Evolutionary conservation across 2,888 invertebrate species (phyloP).

Genomic region (Allophyes oxyacanthae): DNA sequence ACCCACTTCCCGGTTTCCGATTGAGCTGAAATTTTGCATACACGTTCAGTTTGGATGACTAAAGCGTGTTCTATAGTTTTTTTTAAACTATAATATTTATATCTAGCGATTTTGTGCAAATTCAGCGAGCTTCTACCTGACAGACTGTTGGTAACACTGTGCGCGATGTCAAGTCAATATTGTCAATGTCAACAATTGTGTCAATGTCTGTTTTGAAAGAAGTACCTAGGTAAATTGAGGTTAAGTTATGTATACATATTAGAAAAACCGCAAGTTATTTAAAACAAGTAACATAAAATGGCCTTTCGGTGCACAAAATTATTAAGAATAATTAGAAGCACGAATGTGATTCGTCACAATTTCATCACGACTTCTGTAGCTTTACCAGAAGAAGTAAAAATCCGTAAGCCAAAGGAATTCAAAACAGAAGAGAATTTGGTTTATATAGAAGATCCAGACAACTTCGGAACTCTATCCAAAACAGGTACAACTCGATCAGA

Average conservation of each 20-base stretch:
- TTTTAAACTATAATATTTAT: too few relatives aligned
- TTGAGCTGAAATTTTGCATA: too few relatives aligned
- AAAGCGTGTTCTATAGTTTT: too few relatives aligned
- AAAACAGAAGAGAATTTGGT: constrained; percentile 75
- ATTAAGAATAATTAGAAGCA: constrained; percentile 61
- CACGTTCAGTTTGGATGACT: too few relatives aligned
- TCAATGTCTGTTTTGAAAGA: not conserved
- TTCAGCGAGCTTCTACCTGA: too few relatives aligned
- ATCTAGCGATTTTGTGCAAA: too few relatives aligned
- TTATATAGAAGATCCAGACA: constrained; percentile 87
- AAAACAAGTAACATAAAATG: constrained; percentile 56
- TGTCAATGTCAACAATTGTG: too few relatives aligned
- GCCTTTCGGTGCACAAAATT: constrained; percentile 69
- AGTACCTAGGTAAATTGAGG: too few relatives aligned
- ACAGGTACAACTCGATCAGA: constrained; percentile 61
- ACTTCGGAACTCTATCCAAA: constrained; percentile 86
- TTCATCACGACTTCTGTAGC: constrained; percentile 57
- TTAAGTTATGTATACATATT: not conserved
- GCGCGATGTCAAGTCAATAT: too few relatives aligned
- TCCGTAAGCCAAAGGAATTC: constrained; percentile 62
- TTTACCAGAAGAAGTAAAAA: constrained; percentile 55
- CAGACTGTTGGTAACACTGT: too few relatives aligned
- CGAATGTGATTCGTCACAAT: constrained; percentile 58
- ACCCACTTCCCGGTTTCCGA: too few relatives aligned
- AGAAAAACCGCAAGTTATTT: not conserved